Conservation (phyloP, 2,888 invertebrate genomes). For the Cyclophora punctaria region DNA sequence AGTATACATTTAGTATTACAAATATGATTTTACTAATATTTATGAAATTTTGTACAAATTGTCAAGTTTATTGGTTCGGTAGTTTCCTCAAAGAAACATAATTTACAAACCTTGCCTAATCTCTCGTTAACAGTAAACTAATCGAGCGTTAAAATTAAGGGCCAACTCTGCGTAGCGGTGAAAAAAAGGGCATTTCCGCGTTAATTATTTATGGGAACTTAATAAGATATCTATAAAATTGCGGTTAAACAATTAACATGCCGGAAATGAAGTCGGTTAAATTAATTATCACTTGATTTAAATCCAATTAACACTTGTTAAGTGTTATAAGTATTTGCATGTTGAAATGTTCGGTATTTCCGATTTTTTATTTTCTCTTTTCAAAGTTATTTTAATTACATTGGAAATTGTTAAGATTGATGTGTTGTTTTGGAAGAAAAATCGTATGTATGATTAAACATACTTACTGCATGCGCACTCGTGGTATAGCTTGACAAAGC, state of each 20-base stretch:
- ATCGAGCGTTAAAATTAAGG: conserved; percentile 16
- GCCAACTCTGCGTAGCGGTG: conserved; percentile 5
- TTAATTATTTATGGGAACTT: conserved; percentile 17
- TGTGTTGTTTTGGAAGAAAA: too few species aligned
- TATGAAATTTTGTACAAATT: too few species aligned
- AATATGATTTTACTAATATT: too few species aligned
- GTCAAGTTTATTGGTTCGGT: background rate
- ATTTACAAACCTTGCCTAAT: conserved; percentile 10
- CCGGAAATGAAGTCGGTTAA: background rate
- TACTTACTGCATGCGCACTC: too few species aligned
- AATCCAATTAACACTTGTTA: conserved; percentile 18
- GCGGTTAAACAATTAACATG: background rate
- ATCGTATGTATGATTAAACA: too few species aligned
- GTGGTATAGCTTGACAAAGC: too few species aligned
- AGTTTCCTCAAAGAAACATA: conserved; percentile 12
- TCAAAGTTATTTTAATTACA: too few species aligned
- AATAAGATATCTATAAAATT: conserved; percentile 6
- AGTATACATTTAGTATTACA: too few species aligned
- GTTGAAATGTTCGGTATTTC: too few species aligned
- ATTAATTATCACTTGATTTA: background rate
- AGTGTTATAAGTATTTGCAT: background rate
- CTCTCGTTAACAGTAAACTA: conserved; percentile 16
- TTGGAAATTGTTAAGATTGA: too few species aligned
- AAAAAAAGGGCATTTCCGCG: conserved; percentile 17
- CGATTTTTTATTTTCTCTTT: too few species aligned